Evolutionary conservation across 1,140 invertebrate genomes (phyloP), one percentile per base, ranked within the genome.

Genomic region (Zelostemma sp.): DNA sequence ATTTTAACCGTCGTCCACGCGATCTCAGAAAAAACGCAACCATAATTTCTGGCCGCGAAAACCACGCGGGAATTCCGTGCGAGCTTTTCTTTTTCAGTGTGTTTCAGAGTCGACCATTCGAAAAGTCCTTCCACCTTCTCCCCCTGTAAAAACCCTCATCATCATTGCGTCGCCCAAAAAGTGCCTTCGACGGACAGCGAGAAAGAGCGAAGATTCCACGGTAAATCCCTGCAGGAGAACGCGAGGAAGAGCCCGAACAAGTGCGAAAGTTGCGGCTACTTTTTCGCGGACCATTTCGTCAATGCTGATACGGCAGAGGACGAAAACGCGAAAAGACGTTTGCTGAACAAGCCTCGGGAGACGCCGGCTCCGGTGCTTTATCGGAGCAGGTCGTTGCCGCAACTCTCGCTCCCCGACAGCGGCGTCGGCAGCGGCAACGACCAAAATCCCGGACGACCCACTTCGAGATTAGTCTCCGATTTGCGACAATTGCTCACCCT

Each of bases 401-500:
- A 79, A 47, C 57, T 82, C 25, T 82, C 80, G 0, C 59, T 74
- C 11, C 78, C 79, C 17, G 79, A 80, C 28, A 82, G 80, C 33
- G 80, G 79, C 1, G 71, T 82, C 18, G 80, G 67, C 33, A 82
- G 79, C 51, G 79, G 75, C 9, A 80, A 85, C 48, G 82, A 82
- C 11, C 80, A 79, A 28, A 72, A 63, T 38, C 78, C 79, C 0
- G 68, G 76, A 19, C 62, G 80, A 66, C 73, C 74, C 41, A 17
- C 46, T 1, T 63, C 77, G 4, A 62, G 73, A 28, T 73, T 87
- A 17, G 85, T 86, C 6, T 82, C 86, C 11, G 88, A 89, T 74
- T 72, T 88, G n/a, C 78, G 86, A 21, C 88, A 89, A 65, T 65
- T 89, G 56, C 82, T 88, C 17, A 91, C 90, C 1, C 81, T 91